Base-by-base conservation (phyloP, 2,113 vertebrate species). In the Verasper variegatus region DNA sequence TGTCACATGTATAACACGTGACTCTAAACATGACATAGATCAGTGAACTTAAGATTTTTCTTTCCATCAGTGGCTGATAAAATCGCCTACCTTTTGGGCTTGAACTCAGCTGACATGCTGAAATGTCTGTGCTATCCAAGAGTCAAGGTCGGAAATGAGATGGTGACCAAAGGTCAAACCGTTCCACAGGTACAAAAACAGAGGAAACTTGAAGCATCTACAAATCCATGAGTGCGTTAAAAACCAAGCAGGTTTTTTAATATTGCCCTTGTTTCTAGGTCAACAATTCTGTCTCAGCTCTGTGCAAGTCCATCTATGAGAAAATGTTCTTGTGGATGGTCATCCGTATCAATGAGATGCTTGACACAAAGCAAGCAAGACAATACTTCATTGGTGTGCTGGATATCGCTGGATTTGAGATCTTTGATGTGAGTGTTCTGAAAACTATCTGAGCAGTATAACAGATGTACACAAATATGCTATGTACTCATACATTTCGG, bases 251-350 rank as follows among this genome's bases (percentile, higher is more conserved):
- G 2, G 40, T 42, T 42, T 11, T 11, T 42, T 52, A 11, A 23
- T 21, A 23, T 55, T 55, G 1, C 52, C 3, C 56, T 24, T 20
- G 2, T 54, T 20, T 51, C 1, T 47, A 90, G 94, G 93, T 95
- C 13, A 82, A 91, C 78, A 95, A 95, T 77, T 0, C 93, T 60
- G 83, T 87, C 31, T 90, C 56, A 0, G 94, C 94, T 79, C 85
- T 95, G 66, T 91, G 86, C 62, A 95, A 94, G 79, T 93, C 93
- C 4, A 0, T 95, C 74, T 95, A 95, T 90, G 94, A 93, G 90
- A 95, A 94, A 79, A 95, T 95, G 94, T 95, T 95, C 83, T 90
- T 94, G 88, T 95, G 94, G 94, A 95, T 93, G 91, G 93, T 95
- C 52, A 6, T 92, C 42, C 91, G 94, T 63, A 94, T 95, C 89